Conservation (phyloP, 2,888 invertebrate species). For the Altica lythri region DNA sequence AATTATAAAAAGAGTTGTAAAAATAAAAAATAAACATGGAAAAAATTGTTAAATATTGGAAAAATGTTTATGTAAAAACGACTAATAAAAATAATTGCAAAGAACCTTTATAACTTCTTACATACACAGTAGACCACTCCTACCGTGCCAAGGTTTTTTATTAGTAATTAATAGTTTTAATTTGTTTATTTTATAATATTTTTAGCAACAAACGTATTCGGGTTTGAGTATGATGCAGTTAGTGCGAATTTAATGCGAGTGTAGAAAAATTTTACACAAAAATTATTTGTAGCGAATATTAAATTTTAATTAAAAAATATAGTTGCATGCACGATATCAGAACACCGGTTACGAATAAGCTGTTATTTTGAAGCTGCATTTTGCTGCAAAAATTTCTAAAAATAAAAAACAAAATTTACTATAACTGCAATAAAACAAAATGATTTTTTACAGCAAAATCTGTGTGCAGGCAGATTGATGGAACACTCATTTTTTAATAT, state of each 20-base stretch:
- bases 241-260: constrained; percentile 12
- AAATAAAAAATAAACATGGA: no score
- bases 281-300: constrained; percentile 24
- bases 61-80: no score
- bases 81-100: no score
- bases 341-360: constrained; percentile 37
- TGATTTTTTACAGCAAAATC: constrained; percentile 35
- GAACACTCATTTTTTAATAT: constrained; percentile 42
- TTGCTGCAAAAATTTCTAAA: constrained; percentile 37
- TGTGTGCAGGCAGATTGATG: constrained; percentile 42
- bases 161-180: not conserved
- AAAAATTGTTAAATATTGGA: no score
- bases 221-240: constrained; percentile 14
- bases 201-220: constrained; percentile 13
- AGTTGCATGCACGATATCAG: constrained; percentile 30
- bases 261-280: constrained; percentile 16
- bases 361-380: constrained; percentile 42
- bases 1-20: no score
- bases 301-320: constrained; percentile 32
- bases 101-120: no score
- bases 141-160: no score
- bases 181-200: constrained; percentile 18
- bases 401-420: not conserved
- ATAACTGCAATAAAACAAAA: not conserved
- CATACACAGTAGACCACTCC: no score